A percentile compares a stretch with the other conserved stretches of the same genome.
Evolutionary conservation across 2,113 vertebrate species (phyloP).

Genomic region (Sardina pilchardus): DNA sequence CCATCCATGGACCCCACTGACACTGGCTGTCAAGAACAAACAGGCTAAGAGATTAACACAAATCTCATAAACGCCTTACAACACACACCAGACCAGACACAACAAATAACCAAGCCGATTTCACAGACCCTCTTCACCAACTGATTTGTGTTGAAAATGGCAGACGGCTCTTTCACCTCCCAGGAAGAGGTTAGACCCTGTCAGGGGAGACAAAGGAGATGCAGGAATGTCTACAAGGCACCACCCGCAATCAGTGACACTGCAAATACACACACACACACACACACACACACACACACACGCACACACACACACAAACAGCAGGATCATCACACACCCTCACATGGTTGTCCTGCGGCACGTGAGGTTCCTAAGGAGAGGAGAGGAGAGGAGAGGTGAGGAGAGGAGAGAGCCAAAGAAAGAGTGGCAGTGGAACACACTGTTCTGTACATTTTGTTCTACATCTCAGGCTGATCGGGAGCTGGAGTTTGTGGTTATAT

Average conservation of each 20-base stretch:
- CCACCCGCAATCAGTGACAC: neutral
- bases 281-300: slow-evolving; percentile 11
- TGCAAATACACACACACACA: neutral
- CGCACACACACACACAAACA: slow-evolving; percentile 14
- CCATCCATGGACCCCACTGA: neutral
- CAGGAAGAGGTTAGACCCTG: neutral
- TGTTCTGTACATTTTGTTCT: slow-evolving; percentile 68
- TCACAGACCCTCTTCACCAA: neutral
- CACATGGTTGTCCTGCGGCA: slow-evolving; percentile 6
- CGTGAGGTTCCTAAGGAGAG: neutral
- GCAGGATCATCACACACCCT: neutral
- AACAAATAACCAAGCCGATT: neutral
- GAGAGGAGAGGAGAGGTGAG: neutral
- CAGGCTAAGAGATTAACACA: neutral
- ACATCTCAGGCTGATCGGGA: neutral
- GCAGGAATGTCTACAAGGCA: neutral
- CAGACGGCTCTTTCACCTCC: neutral
- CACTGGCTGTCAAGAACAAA: neutral
- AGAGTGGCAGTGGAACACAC: slow-evolving; percentile 37
- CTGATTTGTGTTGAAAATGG: neutral
- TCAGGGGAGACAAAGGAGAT: neutral
- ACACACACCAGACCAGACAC: slow-evolving; percentile 1
- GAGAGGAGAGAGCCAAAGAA: neutral
- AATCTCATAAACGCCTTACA: neutral
- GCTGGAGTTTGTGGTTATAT: neutral